Evolutionary conservation across 2,113 vertebrate species (phyloP).

Genomic region (Rhinolophus ferrumequinum): DNA sequence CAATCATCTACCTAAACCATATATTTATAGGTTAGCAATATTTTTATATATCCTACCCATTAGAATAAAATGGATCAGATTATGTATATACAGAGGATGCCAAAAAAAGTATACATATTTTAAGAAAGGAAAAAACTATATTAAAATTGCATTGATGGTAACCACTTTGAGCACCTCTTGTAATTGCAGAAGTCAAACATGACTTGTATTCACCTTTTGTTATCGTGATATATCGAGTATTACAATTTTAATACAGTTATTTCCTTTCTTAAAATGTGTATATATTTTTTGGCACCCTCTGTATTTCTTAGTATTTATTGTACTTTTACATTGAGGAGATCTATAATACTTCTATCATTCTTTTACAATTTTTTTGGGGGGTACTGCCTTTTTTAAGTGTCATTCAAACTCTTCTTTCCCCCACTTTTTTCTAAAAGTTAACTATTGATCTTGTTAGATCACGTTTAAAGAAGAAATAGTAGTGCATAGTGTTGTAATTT

Average conservation of each 20-base stretch:
- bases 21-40: background rate
- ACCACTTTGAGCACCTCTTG: too few relatives aligned
- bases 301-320: background rate
- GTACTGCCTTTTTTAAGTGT: background rate
- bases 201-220: too few relatives aligned
- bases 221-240: too few relatives aligned
- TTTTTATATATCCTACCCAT: background rate
- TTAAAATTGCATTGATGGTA: too few relatives aligned
- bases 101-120: too few relatives aligned
- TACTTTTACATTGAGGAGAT: background rate
- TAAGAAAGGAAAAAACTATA: too few relatives aligned
- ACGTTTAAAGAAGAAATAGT: conserved; percentile 39
- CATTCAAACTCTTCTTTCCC: background rate
- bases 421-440: background rate
- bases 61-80: background rate
- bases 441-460: conserved; percentile 43
- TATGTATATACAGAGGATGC: too few relatives aligned
- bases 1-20: background rate
- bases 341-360: background rate
- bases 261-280: too few relatives aligned
- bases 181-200: too few relatives aligned
- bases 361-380: background rate
- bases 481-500: background rate
- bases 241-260: too few relatives aligned
- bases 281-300: too few relatives aligned